Conservation (phyloP, 2,888 invertebrate genomes). For the Argyresthia albistria region DNA sequence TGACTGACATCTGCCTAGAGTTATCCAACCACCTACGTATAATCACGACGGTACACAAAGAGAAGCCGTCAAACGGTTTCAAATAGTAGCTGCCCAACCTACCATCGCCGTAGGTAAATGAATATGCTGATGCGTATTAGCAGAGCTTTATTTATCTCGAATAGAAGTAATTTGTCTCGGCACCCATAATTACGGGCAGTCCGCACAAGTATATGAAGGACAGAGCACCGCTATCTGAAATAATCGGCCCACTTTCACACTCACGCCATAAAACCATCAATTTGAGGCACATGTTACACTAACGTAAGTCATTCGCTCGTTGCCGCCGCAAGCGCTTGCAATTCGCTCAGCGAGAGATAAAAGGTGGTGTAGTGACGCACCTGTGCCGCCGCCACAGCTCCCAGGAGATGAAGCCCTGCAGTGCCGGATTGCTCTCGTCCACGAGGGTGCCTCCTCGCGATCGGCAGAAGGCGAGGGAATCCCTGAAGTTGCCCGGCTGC, state of each 20-base stretch:
- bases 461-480: slow-evolving; percentile 85
- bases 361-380: slow-evolving; percentile 31
- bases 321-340: neutral
- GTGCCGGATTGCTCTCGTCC: slow-evolving; percentile 93
- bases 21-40: too few species aligned
- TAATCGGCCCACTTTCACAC: slow-evolving; percentile 4
- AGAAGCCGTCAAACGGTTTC: too few species aligned
- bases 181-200: neutral
- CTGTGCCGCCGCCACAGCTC: slow-evolving; percentile 92
- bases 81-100: too few species aligned
- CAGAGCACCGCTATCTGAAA: neutral
- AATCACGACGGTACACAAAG: too few species aligned
- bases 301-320: neutral
- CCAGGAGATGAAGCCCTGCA: slow-evolving; percentile 96
- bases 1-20: too few species aligned
- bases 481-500: slow-evolving; percentile 85
- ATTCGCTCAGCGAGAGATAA: neutral
- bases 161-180: too few species aligned
- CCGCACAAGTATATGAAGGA: neutral
- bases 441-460: slow-evolving; percentile 88
- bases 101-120: too few species aligned
- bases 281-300: neutral
- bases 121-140: too few species aligned
- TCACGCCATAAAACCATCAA: slow-evolving; percentile 4
- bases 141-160: too few species aligned